Base-by-base conservation (phyloP, 2,888 invertebrate species). In the Scrobipalpa costella region DNA sequence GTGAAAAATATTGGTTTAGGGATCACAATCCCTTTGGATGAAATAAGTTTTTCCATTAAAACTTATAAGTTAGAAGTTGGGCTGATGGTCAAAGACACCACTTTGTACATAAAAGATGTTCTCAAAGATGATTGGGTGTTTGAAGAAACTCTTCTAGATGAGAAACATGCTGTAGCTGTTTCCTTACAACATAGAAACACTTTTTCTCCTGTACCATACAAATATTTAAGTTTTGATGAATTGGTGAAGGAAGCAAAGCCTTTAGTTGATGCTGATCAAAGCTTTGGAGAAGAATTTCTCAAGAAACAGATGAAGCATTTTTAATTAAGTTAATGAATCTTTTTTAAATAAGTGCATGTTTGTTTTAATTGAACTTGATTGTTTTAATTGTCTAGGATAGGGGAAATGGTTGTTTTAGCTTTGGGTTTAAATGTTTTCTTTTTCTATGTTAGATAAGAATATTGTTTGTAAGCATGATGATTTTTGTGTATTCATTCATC, bases 1-100 rank as follows among this genome's bases (percentile, higher is more conserved):
- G 96, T 97, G 0, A 99, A 99, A 88, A 98, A 98, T 68, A 92
- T 95, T 63, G 98, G 98, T 19, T 90, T 95, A 27, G 98, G 98
- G 36, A 94, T 99, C 62, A 95, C 95, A 0, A 90, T 95, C 68
- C 94, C 96, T 74, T 91, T 99, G 55, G 90, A 93, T 70, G 93
- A 95, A 70, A 93, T 98, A 49, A 95, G 94, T 85, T 99, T 98
- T 84, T 81, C 92, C 61, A 86, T 96, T 17, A 92, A 92, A 64
- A 94, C 94, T 0, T 87, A 86, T 38, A 72, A 84, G 2, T 80
- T 95, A 66, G 77, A 78, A 50, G 74, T 82, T 34, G 85, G 85
- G 11, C 78, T 85, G 58, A 71, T 89, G 68, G 84, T 93, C 1
- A 92, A 83, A 0, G 95, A 96, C 78, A 96, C 97, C 0, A 86